Base-by-base conservation (phyloP, 2,113 vertebrate species). In the Charina bottae region DNA sequence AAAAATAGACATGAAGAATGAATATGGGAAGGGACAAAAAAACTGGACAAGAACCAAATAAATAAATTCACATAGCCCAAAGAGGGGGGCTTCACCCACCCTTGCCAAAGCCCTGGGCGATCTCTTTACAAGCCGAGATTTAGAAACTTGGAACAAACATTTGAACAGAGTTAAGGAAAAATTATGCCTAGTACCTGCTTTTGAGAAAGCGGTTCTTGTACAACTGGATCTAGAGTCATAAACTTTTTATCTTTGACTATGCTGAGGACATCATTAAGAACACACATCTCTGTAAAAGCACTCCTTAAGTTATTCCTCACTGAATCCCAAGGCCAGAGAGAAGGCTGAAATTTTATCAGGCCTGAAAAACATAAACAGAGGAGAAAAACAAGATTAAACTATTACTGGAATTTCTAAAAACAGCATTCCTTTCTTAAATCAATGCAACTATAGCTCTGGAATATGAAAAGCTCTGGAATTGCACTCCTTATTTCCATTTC, bases 271-370 rank as follows among this genome's bases (percentile, higher is more conserved):
- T 99, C 99, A 1, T 99, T 97, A 13, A 99, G 97, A 6, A 99
- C 99, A 84, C 99, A 99, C 98, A 99, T 99, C 96, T 99, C 99
- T 0, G 99, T 99, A 93, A 99, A 96, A 12, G 99, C 96, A 0
- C 99, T 97, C 87, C 99, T 97, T 91, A 99, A 93, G 93, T 99
- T 99, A 96, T 99, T 99, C 49, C 99, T 97, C 94, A 99, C 99
- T 0, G 99, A 99, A 96, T 99, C 99, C 99, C 99, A 99, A 2
- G 99, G 99, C 99, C 99, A 99, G 4, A 99, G 97, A 4, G 99
- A 99, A 0, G 99, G 99, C 85, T 99, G 99, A 94, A 99, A 99
- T 96, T 99, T 99, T 9, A 99, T 98, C 84, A 98, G 94, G 2
- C 98, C 99, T 99, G 90, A 33, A 89, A 83, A 87, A 60, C 23